Evolutionary conservation across 2,797 vertebrate species (phyloP).

Genomic region (Gastrophryne carolinensis): DNA sequence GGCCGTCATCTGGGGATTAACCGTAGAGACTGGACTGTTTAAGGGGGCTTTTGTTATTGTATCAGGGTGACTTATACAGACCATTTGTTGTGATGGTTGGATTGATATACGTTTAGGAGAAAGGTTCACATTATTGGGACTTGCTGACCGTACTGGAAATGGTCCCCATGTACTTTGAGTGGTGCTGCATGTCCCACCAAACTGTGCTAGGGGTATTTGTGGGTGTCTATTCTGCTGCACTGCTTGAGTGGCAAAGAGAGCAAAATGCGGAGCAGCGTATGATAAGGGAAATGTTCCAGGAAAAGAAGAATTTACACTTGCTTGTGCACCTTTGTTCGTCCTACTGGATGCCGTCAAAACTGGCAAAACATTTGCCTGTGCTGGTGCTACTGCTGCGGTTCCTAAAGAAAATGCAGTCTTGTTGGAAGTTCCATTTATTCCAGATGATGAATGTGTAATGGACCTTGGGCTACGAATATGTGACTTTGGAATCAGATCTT

Average conservation of each 20-base stretch:
- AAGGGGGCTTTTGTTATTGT: conserved; percentile 70
- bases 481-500: conserved; percentile 96
- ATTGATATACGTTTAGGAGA: conserved; percentile 91
- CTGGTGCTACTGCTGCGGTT: conserved; percentile 79
- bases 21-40: conserved; percentile 70
- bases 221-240: conserved; percentile 98
- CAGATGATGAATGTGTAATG: conserved; percentile 77
- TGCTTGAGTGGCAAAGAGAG: conserved; percentile 93
- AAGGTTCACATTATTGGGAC: conserved; percentile 90
- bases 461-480: conserved; percentile 91
- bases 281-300: conserved; percentile 90
- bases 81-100: conserved; percentile 68
- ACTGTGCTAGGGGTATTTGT: conserved; percentile 95
- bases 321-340: conserved; percentile 84
- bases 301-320: conserved; percentile 90
- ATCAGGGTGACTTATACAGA: conserved; percentile 71
- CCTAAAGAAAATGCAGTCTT: conserved; percentile 88
- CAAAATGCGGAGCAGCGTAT: conserved; percentile 95
- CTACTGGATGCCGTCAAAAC: conserved; percentile 83
- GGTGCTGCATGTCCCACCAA: conserved; percentile 93
- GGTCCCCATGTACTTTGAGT: conserved; percentile 96
- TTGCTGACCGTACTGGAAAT: conserved; percentile 95
- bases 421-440: conserved; percentile 79
- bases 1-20: conserved; percentile 73
- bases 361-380: conserved; percentile 85